Evolutionary conservation across 2,797 vertebrate species (phyloP).

Genomic region (Galagoides demidoff): DNA sequence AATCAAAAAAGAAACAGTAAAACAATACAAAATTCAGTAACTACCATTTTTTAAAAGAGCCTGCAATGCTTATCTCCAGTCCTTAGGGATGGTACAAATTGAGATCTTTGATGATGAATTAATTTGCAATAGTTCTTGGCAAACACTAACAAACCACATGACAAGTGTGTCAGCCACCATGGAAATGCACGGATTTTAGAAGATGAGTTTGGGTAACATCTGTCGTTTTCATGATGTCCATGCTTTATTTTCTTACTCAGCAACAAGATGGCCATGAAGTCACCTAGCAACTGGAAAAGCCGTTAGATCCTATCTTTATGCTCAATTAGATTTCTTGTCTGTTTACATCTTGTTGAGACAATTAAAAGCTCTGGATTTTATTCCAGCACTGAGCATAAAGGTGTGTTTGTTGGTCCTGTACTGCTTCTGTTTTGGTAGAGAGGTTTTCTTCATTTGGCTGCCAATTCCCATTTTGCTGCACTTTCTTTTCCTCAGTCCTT

Average conservation of each 20-base stretch:
- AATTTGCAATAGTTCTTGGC: slow-evolving; percentile 81
- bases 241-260: slow-evolving; percentile 78
- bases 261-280: slow-evolving; percentile 83
- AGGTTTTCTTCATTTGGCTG: slow-evolving; percentile 88
- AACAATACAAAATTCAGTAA: slow-evolving; percentile 84
- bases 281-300: slow-evolving; percentile 80
- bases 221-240: slow-evolving; percentile 80
- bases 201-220: slow-evolving; percentile 80
- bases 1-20: slow-evolving; percentile 76
- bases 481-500: slow-evolving; percentile 86
- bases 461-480: slow-evolving; percentile 94
- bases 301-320: slow-evolving; percentile 65
- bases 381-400: slow-evolving; percentile 67
- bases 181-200: slow-evolving; percentile 83
- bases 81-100: slow-evolving; percentile 78
- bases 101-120: slow-evolving; percentile 77
- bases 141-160: slow-evolving; percentile 84
- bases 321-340: slow-evolving; percentile 80
- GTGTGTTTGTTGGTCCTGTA: slow-evolving; percentile 78
- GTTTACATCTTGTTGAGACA: slow-evolving; percentile 82
- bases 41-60: slow-evolving; percentile 84
- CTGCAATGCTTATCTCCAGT: slow-evolving; percentile 80
- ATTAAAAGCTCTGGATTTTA: slow-evolving; percentile 84
- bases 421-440: slow-evolving; percentile 82
- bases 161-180: slow-evolving; percentile 83